A percentile compares a stretch with the other conserved stretches of the same genome.
These are phyloP conservation scores for Drosophila pruinosa DNA, from an alignment of 1,140 invertebrate species.

Conservation along the genomic window DNA sequence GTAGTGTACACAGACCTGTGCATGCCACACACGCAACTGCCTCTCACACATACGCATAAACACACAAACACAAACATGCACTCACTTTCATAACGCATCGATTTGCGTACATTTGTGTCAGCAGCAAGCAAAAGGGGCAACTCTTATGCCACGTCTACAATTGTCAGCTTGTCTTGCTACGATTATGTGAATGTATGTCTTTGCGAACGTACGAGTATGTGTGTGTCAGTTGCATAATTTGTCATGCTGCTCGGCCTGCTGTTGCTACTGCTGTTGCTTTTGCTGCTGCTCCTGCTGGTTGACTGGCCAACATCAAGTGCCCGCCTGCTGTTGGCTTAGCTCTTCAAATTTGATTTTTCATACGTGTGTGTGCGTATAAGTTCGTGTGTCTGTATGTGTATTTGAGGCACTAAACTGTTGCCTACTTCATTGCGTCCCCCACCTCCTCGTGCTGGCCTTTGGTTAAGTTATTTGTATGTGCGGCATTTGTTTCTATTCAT, in stretches of 20 bases:
- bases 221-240: constrained; percentile 50
- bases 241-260: constrained; percentile 48
- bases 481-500: constrained; percentile 75
- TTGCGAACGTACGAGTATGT: constrained; percentile 18
- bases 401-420: constrained; percentile 31
- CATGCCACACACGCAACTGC: background rate
- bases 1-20: constrained; percentile 2
- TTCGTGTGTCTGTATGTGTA: background rate
- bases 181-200: constrained; percentile 8
- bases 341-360: constrained; percentile 69
- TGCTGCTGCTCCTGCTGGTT: constrained; percentile 17
- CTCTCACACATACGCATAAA: constrained; percentile 24
- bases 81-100: constrained; percentile 64
- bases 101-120: constrained; percentile 59
- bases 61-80: background rate
- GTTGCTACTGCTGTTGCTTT: background rate
- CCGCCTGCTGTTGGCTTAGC: constrained; percentile 58
- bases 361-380: background rate
- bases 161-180: constrained; percentile 48
- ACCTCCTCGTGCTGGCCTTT: background rate
- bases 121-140: constrained; percentile 21
- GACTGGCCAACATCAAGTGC: constrained; percentile 33
- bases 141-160: constrained; percentile 46
- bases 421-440: constrained; percentile 14
- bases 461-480: constrained; percentile 65